phyloP scores from a whole-genome alignment of 2,888 invertebrate species.

The Theretra japonica region DNA sequence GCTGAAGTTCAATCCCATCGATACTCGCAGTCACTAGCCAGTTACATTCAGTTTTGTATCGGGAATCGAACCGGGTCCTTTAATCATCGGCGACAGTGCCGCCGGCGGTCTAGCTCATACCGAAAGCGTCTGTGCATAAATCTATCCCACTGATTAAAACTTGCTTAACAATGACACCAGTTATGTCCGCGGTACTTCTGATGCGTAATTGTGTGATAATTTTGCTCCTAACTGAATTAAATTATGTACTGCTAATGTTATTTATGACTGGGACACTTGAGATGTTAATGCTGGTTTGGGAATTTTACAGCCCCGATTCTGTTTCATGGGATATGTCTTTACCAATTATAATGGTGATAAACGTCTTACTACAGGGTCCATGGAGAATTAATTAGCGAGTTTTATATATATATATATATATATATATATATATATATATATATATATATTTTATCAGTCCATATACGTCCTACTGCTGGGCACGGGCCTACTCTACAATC shows the following conservation, averaged over 20 bases:
- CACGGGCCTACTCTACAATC: no score
- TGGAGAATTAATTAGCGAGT: no score
- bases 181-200: slow-evolving; percentile 55
- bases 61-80: slow-evolving; percentile 39
- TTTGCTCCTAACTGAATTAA: slow-evolving; percentile 30
- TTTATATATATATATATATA: no score
- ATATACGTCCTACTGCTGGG: no score
- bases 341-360: background rate
- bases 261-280: slow-evolving; percentile 6
- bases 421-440: no score
- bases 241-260: slow-evolving; percentile 19
- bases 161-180: slow-evolving; percentile 59
- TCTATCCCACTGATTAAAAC: slow-evolving; percentile 59
- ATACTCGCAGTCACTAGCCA: background rate
- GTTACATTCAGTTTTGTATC: slow-evolving; percentile 28
- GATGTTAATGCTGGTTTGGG: background rate
- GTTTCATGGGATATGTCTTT: background rate
- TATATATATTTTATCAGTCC: no score
- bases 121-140: slow-evolving; percentile 52
- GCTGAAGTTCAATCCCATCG: background rate
- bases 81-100: slow-evolving; percentile 59
- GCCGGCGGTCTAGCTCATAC: slow-evolving; percentile 51
- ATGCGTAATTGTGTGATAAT: slow-evolving; percentile 42
- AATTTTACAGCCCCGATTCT: background rate
- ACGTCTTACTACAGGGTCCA: no score